These are phyloP conservation scores for Cataglyphis cursor DNA, from an alignment of 2,888 invertebrate genomes.

Conservation along the genomic window DNA sequence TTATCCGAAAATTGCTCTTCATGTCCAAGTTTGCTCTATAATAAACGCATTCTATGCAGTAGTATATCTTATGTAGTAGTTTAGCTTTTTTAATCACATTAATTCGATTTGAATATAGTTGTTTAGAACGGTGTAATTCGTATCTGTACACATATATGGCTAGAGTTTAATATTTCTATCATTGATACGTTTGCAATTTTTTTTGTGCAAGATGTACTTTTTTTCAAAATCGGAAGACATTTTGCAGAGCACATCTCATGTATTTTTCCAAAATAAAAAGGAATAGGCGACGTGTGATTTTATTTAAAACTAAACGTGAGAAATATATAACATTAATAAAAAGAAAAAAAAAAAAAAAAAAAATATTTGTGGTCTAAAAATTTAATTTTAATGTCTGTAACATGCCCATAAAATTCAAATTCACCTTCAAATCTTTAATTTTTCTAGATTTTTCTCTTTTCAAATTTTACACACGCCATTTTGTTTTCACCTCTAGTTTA, in stretches of 20 bases:
- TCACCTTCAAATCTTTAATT: conserved; percentile 60
- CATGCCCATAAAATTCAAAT: conserved; percentile 79
- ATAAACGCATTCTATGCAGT: conserved; percentile 4
- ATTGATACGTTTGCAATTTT: not conserved
- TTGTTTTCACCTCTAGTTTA: not conserved
- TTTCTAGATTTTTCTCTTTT: conserved; percentile 57
- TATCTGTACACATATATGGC: conserved; percentile 15
- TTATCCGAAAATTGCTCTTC: conserved; percentile 3
- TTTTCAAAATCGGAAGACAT: conserved; percentile 7
- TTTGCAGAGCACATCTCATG: not conserved
- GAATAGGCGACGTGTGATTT: conserved; percentile 24
- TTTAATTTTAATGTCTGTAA: conserved; percentile 76
- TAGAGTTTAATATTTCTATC: conserved; percentile 17
- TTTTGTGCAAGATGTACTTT: not conserved
- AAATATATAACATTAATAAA: not conserved
- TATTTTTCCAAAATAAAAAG: conserved; percentile 16
- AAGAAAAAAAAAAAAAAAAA: conserved; percentile 16
- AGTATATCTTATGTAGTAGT: not conserved
- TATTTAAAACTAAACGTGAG: conserved; percentile 30
- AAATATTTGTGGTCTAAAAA: conserved; percentile 72
- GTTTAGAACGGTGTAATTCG: not conserved
- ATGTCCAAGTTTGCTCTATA: not conserved
- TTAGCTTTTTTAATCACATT: not conserved
- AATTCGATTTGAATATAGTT: conserved; percentile 16
- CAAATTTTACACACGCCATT: not conserved